Percentiles rank a stretch among this genome's conserved stretches.
Evolutionary conservation across 2,797 vertebrate species (phyloP).

Genomic region (Spinibarbus caldwelli): DNA sequence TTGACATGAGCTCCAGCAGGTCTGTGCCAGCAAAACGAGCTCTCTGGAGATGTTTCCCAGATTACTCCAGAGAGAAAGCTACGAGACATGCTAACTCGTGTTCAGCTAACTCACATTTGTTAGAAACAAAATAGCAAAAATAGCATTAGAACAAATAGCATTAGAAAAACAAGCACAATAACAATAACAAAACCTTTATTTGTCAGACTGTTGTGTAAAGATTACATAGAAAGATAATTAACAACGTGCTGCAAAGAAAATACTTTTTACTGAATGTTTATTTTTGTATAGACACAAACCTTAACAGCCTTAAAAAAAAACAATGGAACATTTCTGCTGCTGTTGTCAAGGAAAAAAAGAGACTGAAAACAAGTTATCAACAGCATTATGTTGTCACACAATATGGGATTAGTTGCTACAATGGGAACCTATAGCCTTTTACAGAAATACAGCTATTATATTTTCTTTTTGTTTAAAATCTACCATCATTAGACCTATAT

Average conservation of each 20-base stretch:
- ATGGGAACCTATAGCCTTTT: neutral
- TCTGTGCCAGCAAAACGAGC: constrained; percentile 20
- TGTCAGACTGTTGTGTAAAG: neutral
- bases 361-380: neutral
- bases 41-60: constrained; percentile 13
- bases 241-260: neutral
- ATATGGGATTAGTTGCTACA: neutral
- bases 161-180: neutral
- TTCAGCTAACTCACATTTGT: neutral
- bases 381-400: neutral
- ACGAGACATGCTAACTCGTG: neutral
- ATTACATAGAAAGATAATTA: neutral
- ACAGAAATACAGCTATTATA: neutral
- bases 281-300: neutral
- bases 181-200: neutral
- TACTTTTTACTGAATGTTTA: neutral
- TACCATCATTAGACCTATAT: too few relatives aligned
- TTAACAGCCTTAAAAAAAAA: neutral
- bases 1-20: constrained; percentile 40
- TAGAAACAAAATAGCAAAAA: neutral
- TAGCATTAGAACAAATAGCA: neutral
- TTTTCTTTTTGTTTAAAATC: too few relatives aligned
- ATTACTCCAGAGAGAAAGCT: constrained; percentile 28
- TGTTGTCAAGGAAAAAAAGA: neutral
- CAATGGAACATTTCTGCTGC: neutral